Percentiles rank a stretch among this genome's conserved stretches.
These are phyloP conservation scores for Miniopterus natalensis DNA, from an alignment of 2,113 vertebrate species.

Conservation along the genomic window DNA sequence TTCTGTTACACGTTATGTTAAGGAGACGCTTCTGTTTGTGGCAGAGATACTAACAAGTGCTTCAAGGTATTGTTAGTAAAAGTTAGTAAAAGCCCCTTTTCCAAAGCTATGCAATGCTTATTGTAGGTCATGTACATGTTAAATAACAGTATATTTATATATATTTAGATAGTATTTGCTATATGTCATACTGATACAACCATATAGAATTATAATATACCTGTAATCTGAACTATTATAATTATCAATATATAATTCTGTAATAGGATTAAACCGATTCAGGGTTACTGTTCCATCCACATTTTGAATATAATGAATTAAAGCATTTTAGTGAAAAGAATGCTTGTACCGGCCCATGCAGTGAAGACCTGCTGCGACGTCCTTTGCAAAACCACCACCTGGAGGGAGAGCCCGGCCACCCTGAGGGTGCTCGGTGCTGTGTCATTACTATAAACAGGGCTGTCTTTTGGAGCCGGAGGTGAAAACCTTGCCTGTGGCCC, in stretches of 20 bases:
- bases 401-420: slow-evolving; percentile 35
- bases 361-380: not conserved
- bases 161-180: not conserved
- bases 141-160: not conserved
- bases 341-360: not conserved
- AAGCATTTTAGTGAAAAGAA: slow-evolving; percentile 1
- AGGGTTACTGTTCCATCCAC: not conserved
- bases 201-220: not conserved
- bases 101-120: not conserved
- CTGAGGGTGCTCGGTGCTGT: slow-evolving; percentile 31
- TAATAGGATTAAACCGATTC: not conserved
- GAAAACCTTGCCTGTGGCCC: slow-evolving; percentile 54
- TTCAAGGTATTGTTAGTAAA: not conserved
- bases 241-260: not conserved
- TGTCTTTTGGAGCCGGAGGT: slow-evolving; percentile 70
- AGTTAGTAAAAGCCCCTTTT: not conserved
- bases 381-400: slow-evolving; percentile 15
- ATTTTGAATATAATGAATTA: not conserved
- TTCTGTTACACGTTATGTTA: not conserved
- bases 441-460: slow-evolving; percentile 66
- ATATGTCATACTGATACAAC: not conserved
- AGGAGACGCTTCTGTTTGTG: not conserved
- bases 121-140: not conserved
- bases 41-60: not conserved
- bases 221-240: not conserved